A percentile compares a stretch with the other conserved stretches of the same genome.
phyloP scores from a whole-genome alignment of 2,888 invertebrate species.

The Kryphioiulus occultus region DNA sequence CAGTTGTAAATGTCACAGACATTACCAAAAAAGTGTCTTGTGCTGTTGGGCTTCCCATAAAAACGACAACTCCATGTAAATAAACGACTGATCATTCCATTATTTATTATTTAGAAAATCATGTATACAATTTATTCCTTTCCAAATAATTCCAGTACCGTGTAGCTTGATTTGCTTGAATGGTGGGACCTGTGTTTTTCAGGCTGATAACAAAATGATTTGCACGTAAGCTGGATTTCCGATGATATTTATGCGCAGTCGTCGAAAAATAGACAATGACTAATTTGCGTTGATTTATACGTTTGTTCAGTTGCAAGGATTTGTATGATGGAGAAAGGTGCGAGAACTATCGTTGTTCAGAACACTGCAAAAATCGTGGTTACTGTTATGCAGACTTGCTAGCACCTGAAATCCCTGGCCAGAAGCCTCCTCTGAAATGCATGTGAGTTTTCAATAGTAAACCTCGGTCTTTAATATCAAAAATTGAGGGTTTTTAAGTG shows the following conservation, averaged over 20 bases:
- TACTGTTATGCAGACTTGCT: constrained; percentile 61
- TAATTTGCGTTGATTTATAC: background rate
- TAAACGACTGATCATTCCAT: background rate
- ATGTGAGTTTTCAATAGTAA: constrained; percentile 57
- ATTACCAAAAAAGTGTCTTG: constrained; percentile 41
- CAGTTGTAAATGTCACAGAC: constrained; percentile 45
- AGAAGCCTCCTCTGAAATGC: constrained; percentile 58
- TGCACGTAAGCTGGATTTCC: constrained; percentile 64
- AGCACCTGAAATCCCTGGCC: constrained; percentile 56
- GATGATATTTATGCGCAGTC: background rate
- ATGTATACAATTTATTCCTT: background rate
- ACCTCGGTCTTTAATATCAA: too few relatives aligned
- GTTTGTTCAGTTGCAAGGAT: constrained; percentile 66
- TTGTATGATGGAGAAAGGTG: constrained; percentile 73
- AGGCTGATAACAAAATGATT: constrained; percentile 66
- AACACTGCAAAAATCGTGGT: constrained; percentile 71
- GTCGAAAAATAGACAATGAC: background rate
- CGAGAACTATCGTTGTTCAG: constrained; percentile 74
- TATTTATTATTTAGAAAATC: background rate
- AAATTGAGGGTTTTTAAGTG: too few relatives aligned
- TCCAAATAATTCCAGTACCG: constrained; percentile 51
- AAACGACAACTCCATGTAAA: constrained; percentile 41
- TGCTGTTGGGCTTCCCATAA: constrained; percentile 53
- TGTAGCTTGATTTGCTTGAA: constrained; percentile 62
- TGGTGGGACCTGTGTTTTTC: constrained; percentile 69